Conservation (phyloP, 1,140 invertebrate species). For the Temnothorax nylanderi region DNA sequence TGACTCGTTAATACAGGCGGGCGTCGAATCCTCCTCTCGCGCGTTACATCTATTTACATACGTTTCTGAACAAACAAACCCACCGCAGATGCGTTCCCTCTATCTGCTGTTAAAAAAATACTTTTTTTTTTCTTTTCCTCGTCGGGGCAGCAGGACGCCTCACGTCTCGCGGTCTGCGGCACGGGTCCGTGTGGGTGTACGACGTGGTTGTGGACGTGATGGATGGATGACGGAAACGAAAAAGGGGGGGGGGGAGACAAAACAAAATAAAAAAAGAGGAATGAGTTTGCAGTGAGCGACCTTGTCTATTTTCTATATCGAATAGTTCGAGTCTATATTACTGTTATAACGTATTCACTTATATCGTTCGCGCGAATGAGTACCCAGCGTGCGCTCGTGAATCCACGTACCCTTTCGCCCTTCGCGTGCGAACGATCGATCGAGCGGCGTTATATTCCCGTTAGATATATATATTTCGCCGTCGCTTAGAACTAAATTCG, state of each 20-base stretch:
- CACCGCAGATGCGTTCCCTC: conserved; percentile 33
- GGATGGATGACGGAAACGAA: conserved; percentile 23
- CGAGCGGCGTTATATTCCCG: not conserved
- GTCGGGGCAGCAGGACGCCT: conserved; percentile 43
- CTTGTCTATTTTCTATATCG: conserved; percentile 83
- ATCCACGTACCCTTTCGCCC: conserved; percentile 73
- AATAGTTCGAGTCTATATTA: conserved; percentile 82
- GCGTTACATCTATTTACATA: conserved; percentile 56
- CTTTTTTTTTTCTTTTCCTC: conserved; percentile 32
- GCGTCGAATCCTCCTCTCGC: not conserved
- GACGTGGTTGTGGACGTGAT: not conserved
- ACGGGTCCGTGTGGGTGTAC: conserved; percentile 25
- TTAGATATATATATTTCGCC: not conserved
- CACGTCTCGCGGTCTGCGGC: conserved; percentile 53
- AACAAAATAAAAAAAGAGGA: conserved; percentile 64
- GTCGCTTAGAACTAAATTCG: conserved; percentile 18
- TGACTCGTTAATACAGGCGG: conserved; percentile 33
- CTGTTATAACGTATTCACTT: conserved; percentile 82
- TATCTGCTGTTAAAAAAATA: conserved; percentile 70
- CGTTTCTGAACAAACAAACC: conserved; percentile 45
- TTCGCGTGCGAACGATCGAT: conserved; percentile 62
- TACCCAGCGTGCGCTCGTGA: conserved; percentile 59
- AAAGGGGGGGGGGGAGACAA: conserved; percentile 32
- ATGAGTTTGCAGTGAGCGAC: conserved; percentile 80
- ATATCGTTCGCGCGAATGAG: conserved; percentile 78